These are phyloP conservation scores for Tetragonisca angustula DNA, from an alignment of 2,888 invertebrate genomes.

Conservation along the genomic window DNA sequence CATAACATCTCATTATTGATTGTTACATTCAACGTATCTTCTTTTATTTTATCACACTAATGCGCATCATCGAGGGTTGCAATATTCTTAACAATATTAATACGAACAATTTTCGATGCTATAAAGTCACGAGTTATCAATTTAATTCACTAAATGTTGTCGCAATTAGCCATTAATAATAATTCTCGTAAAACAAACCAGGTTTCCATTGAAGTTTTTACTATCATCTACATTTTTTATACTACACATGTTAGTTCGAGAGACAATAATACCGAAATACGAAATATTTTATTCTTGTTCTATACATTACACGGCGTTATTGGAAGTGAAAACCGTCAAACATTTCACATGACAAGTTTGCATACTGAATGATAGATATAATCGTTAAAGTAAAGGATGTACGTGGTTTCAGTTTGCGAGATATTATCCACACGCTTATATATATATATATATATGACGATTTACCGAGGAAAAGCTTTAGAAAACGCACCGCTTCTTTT, in stretches of 20 bases:
- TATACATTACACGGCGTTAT: neutral
- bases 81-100: neutral
- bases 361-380: neutral
- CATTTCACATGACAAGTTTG: neutral
- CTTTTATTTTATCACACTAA: neutral
- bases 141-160: neutral
- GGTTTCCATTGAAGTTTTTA: neutral
- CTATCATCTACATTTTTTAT: neutral
- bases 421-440: neutral
- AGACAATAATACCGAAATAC: neutral
- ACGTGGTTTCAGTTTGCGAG: neutral
- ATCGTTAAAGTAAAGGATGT: constrained; percentile 16
- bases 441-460: neutral
- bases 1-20: constrained; percentile 1
- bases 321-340: neutral
- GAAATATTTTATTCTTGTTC: too few relatives aligned
- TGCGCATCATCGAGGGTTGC: neutral
- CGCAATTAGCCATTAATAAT: neutral
- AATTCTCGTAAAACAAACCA: neutral
- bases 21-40: too few relatives aligned
- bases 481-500: neutral
- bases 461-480: neutral
- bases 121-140: neutral
- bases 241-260: neutral
- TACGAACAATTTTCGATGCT: neutral